phyloP scores from a whole-genome alignment of 2,113 vertebrate species.

The Vulpes lagopus region DNA sequence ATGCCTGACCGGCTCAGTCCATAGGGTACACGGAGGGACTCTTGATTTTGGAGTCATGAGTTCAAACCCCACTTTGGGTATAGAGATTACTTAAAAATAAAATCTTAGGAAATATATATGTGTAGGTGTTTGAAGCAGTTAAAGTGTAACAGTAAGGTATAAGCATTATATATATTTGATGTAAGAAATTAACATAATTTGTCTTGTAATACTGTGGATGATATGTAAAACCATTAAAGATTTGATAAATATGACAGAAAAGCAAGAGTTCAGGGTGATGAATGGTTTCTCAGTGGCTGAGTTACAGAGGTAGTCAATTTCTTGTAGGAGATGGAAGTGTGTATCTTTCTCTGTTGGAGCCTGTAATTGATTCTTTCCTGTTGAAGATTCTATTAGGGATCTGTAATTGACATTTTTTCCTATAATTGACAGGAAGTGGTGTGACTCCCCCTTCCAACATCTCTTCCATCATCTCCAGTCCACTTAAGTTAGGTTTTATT shows the following conservation, averaged over 20 bases:
- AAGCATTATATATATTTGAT: not conserved
- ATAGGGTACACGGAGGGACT: not conserved
- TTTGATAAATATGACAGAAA: not conserved
- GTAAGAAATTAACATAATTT: conserved; percentile 14
- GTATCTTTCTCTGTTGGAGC: not conserved
- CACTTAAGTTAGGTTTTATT: not conserved
- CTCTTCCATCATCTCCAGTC: not conserved
- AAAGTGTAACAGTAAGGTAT: not conserved
- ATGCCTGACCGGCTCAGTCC: not conserved
- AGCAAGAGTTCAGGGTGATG: not conserved
- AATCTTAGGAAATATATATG: not conserved
- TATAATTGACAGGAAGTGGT: not conserved
- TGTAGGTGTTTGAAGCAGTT: conserved; percentile 22
- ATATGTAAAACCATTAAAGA: not conserved
- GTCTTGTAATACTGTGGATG: not conserved
- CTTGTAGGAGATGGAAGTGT: not conserved
- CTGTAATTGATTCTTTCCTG: not conserved
- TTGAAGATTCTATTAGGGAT: not conserved
- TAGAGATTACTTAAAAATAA: not conserved
- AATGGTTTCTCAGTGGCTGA: not conserved
- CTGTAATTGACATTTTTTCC: not conserved
- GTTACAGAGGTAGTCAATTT: not conserved
- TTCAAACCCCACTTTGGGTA: not conserved
- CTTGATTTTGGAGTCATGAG: not conserved
- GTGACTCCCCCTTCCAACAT: not conserved